Conservation (phyloP, 2,797 vertebrate species). For the Sebastes hubbsi region DNA sequence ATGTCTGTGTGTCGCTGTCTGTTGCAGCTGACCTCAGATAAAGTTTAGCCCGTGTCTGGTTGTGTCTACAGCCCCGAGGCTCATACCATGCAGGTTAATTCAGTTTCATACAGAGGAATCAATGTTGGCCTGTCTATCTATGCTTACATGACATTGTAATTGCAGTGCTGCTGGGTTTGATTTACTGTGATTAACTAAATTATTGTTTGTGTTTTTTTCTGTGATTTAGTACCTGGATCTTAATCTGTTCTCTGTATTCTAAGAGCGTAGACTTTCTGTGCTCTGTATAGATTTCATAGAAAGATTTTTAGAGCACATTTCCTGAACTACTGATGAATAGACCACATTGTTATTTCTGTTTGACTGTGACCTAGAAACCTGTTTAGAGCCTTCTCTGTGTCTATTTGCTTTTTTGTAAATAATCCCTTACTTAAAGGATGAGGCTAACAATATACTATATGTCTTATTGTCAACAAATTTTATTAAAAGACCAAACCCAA, state of each 20-base stretch:
- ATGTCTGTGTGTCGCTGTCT: conserved; percentile 2
- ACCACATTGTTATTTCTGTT: neutral
- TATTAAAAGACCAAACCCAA: neutral
- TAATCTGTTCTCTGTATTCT: neutral
- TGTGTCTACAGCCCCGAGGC: neutral
- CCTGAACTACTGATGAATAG: neutral
- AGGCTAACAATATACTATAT: neutral
- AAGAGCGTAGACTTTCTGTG: neutral
- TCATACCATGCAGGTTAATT: conserved; percentile 34
- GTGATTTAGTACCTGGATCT: neutral
- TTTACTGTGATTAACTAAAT: conserved; percentile 23
- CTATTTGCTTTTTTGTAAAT: neutral
- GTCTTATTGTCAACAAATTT: neutral
- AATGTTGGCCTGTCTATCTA: conserved; percentile 5
- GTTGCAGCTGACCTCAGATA: conserved; percentile 35
- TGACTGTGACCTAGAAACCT: conserved; percentile 13
- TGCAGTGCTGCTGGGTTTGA: conserved; percentile 8
- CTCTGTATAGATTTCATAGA: neutral
- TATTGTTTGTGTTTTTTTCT: neutral
- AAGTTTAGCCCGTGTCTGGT: conserved; percentile 17
- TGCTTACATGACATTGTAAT: conserved; percentile 30
- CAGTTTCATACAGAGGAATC: conserved; percentile 33
- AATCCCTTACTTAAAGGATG: neutral
- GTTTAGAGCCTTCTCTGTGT: neutral
- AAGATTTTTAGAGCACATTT: neutral